These are phyloP conservation scores for Turritopsis rubra DNA, from an alignment of 30 jellyfish, hydroid and myxozoan species.

Conservation along the genomic window DNA sequence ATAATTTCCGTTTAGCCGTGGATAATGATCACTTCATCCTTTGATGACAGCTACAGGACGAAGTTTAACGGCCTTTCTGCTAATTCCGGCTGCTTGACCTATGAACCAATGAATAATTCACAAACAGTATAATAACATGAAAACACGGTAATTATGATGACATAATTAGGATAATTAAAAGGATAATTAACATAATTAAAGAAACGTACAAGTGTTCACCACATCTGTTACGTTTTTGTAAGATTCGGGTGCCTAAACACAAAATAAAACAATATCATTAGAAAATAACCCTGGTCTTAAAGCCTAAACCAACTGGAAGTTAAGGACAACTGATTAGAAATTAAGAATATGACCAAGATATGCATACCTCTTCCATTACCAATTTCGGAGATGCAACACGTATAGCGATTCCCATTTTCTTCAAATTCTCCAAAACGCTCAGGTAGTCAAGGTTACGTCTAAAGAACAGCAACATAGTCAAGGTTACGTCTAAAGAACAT, in stretches of 20 bases:
- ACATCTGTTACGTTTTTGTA: conserved; percentile 96
- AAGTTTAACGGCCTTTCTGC: conserved; percentile 83
- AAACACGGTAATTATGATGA: background rate
- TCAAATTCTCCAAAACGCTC: conserved; percentile 61
- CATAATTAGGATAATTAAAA: background rate
- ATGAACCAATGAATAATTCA: background rate
- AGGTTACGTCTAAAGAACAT: conserved; percentile 73
- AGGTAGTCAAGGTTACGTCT: conserved; percentile 87
- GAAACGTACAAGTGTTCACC: conserved; percentile 81
- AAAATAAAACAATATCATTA: background rate
- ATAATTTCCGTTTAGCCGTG: background rate
- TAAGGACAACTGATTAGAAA: too few species aligned
- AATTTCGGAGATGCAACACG: conserved; percentile 99
- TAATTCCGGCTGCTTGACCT: conserved; percentile 98
- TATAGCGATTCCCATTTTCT: conserved; percentile 72
- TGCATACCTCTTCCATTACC: conserved; percentile 98
- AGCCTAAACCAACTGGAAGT: too few species aligned
- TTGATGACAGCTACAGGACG: conserved; percentile 97
- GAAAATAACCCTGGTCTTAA: background rate
- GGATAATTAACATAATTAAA: background rate
- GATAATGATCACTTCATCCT: conserved; percentile 32
- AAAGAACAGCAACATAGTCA: conserved; percentile 59
- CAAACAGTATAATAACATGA: background rate
- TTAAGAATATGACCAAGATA: too few species aligned
- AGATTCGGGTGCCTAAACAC: conserved; percentile 94